Base-by-base conservation (phyloP, 2,888 invertebrate genomes). In the Agrypnus murinus region DNA sequence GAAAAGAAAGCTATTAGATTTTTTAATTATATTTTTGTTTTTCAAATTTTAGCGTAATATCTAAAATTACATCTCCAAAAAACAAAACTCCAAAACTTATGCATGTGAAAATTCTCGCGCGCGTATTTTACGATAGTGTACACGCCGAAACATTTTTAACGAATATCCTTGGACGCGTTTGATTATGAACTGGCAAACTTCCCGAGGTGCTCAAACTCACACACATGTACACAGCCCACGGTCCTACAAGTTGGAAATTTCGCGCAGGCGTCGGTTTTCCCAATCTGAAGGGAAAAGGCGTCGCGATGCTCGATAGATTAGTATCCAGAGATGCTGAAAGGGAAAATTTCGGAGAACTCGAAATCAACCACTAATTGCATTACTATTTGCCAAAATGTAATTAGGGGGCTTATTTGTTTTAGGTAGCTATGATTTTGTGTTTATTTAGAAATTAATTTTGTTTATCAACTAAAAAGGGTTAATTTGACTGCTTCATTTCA, bases 221-320 rank as follows among this genome's bases (percentile, higher is more conserved):
- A 36, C 25, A 25, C 25, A 25, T 25, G 25, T 5, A 25, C 25
- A 25, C 25, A 25, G 5, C 46, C 43, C 34, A 34, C 40, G 34
- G 25, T 25, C 25, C 25, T 25, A 25, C 17, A 45, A 38, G 45
- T 46, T 31, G 57, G 43, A 65, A 65, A 64, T 31, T 25, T 58
- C 50, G 69, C 69, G 69, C 69, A 69, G 59, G 69, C 69, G 69
- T 64, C 69, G 43, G 60, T 59, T 69, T 69, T 58, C 43, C 69
- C 40, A 46, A 53, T 31, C 58, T 65, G 40, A 34, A 25, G 25
- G 55, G 64, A 69, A 69, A 64, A 25, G 36, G 58, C 64, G 64
- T 53, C 55, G 40, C 15, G 50, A 31, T 53, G 36, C 36, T 6
- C 7, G 34, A 14, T 34, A 32, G 32, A 53, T 53, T 14, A 32